These are phyloP conservation scores for Hemibagrus wyckioides DNA, from an alignment of 2,113 vertebrate genomes.

Conservation along the genomic window DNA sequence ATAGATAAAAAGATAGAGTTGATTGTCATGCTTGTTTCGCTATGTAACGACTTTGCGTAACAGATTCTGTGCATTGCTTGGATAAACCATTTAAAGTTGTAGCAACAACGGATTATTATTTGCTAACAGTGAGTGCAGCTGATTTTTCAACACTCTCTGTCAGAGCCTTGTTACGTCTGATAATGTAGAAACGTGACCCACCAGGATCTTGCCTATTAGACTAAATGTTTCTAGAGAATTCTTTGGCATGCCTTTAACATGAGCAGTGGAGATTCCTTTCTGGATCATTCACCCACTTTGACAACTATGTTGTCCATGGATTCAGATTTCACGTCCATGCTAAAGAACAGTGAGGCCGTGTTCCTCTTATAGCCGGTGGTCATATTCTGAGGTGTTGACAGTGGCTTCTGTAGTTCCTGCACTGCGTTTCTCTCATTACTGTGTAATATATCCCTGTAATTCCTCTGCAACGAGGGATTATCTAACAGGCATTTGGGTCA, in stretches of 20 bases:
- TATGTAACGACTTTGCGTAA: background rate
- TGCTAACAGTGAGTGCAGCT: background rate
- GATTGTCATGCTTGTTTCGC: background rate
- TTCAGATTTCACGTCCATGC: background rate
- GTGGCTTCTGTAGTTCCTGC: slow-evolving; percentile 70
- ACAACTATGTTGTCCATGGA: slow-evolving; percentile 42
- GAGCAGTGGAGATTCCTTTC: slow-evolving; percentile 24
- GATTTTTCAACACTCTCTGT: slow-evolving; percentile 21
- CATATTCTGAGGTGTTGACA: slow-evolving; percentile 75
- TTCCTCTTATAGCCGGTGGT: slow-evolving; percentile 67
- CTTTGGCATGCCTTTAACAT: slow-evolving; percentile 34
- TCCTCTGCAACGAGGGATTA: slow-evolving; percentile 69
- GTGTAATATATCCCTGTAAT: slow-evolving; percentile 72
- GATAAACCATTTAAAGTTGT: background rate
- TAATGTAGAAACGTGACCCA: slow-evolving; percentile 28
- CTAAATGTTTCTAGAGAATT: slow-evolving; percentile 12
- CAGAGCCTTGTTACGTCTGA: slow-evolving; percentile 12
- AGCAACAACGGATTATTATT: background rate
- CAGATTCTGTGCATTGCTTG: background rate
- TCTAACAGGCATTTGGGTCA: slow-evolving; percentile 57
- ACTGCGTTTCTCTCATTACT: slow-evolving; percentile 67
- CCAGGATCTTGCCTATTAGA: background rate
- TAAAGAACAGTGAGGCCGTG: slow-evolving; percentile 51
- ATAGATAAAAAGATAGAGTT: background rate
- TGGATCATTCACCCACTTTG: slow-evolving; percentile 39